phyloP scores from a whole-genome alignment of 2,797 vertebrate genomes.

The Karalla daura region DNA sequence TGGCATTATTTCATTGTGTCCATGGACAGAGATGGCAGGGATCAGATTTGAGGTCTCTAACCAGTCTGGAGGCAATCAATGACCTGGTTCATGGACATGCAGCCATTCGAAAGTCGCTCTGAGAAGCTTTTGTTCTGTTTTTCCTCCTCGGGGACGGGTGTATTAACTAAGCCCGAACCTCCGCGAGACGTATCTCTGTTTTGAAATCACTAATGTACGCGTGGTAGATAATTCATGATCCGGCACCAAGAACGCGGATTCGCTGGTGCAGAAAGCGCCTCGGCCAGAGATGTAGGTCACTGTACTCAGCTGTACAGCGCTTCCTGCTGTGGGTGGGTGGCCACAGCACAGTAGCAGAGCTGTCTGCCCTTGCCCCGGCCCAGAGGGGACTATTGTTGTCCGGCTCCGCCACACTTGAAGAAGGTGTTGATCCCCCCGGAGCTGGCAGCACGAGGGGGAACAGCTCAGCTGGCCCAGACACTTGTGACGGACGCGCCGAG shows the following conservation, averaged over 20 bases:
- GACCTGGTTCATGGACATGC: constrained; percentile 10
- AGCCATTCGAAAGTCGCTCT: neutral
- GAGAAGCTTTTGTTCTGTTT: neutral
- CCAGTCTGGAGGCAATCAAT: constrained; percentile 8
- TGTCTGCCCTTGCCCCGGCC: constrained; percentile 21
- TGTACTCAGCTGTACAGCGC: constrained; percentile 59
- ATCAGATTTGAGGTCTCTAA: constrained; percentile 7
- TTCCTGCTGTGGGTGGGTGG: constrained; percentile 46
- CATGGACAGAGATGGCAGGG: neutral
- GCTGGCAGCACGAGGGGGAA: constrained; percentile 34
- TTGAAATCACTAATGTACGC: neutral
- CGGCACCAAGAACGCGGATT: constrained; percentile 46
- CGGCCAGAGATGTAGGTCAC: constrained; percentile 72
- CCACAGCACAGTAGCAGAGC: constrained; percentile 44
- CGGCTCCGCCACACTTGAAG: constrained; percentile 34
- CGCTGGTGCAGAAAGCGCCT: constrained; percentile 50
- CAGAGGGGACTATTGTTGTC: constrained; percentile 63
- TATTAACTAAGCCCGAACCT: too few relatives aligned
- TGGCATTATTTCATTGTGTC: constrained; percentile 14
- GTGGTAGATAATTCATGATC: constrained; percentile 34
- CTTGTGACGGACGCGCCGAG: constrained; percentile 11
- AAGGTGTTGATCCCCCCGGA: constrained; percentile 69
- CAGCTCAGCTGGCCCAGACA: constrained; percentile 19
- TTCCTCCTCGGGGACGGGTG: too few relatives aligned
- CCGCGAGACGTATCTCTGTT: neutral